Evolutionary conservation across 2,888 invertebrate genomes (phyloP).

Genomic region (Tachystola acroxantha): DNA sequence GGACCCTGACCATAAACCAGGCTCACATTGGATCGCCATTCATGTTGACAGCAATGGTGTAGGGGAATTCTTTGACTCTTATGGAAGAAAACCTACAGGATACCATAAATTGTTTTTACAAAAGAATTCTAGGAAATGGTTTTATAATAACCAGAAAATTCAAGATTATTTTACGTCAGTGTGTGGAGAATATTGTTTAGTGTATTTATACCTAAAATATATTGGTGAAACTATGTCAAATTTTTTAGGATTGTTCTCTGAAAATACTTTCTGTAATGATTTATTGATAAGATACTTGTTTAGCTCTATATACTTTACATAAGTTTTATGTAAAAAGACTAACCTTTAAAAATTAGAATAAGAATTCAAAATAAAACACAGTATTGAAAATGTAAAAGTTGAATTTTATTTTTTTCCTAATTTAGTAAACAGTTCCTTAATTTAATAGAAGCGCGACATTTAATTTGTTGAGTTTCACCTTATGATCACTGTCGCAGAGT

Average conservation of each 20-base stretch:
- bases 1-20: conserved; percentile 18
- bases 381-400: too few species aligned
- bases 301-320: too few species aligned
- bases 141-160: conserved; percentile 11
- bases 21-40: conserved; percentile 22
- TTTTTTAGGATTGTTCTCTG: neutral
- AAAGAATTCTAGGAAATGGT: conserved; percentile 14
- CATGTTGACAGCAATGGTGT: conserved; percentile 13
- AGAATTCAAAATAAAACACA: too few species aligned
- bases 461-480: too few species aligned
- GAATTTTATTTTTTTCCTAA: neutral
- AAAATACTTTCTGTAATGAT: neutral
- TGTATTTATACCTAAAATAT: conserved; percentile 8
- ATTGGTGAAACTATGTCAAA: conserved; percentile 1
- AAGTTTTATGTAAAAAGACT: too few species aligned
- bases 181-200: conserved; percentile 9
- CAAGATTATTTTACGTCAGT: conserved; percentile 4
- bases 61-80: conserved; percentile 21
- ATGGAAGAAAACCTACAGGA: conserved; percentile 11
- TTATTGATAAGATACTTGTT: neutral
- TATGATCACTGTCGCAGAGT: too few species aligned
- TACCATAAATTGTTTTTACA: conserved; percentile 13
- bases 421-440: neutral
- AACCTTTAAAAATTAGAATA: too few species aligned
- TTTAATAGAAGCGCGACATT: too few species aligned